phyloP scores from a whole-genome alignment of 2,888 invertebrate genomes.

The Drosophila niveifrons region DNA sequence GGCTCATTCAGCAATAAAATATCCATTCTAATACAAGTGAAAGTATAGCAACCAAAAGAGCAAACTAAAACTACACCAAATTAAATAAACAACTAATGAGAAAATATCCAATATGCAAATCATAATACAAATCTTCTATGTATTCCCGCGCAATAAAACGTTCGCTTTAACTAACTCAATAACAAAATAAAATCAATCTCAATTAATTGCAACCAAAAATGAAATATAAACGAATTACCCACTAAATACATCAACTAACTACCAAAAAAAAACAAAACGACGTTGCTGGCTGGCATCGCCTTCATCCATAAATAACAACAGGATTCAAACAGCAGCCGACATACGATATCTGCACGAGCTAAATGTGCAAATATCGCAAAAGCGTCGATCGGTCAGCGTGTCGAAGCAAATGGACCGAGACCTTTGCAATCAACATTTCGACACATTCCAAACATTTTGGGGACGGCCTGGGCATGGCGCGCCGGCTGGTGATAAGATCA shows the following conservation, averaged over 20 bases:
- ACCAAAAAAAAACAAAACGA: slow-evolving; percentile 31
- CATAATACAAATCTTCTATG: slow-evolving; percentile 78
- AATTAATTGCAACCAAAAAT: slow-evolving; percentile 23
- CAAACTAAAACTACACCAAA: slow-evolving; percentile 69
- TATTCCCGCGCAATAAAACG: slow-evolving; percentile 65
- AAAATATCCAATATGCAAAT: slow-evolving; percentile 54
- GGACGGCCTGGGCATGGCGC: slow-evolving; percentile 90
- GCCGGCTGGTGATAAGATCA: slow-evolving; percentile 75
- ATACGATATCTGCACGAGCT: slow-evolving; percentile 86
- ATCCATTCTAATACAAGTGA: slow-evolving; percentile 82
- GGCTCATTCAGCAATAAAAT: slow-evolving; percentile 78
- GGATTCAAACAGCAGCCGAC: slow-evolving; percentile 79
- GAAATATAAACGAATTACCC: slow-evolving; percentile 16
- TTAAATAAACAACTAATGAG: slow-evolving; percentile 51
- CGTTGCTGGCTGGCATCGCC: slow-evolving; percentile 42
- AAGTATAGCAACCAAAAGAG: slow-evolving; percentile 78
- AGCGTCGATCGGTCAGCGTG: slow-evolving; percentile 84
- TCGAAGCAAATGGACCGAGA: slow-evolving; percentile 87
- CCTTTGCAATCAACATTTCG: slow-evolving; percentile 89
- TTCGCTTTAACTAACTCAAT: slow-evolving; percentile 33
- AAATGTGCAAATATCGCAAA: slow-evolving; percentile 86
- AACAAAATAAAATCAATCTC: slow-evolving; percentile 24
- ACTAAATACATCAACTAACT: slow-evolving; percentile 30
- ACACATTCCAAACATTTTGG: slow-evolving; percentile 92
- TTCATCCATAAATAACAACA: slow-evolving; percentile 35